Evolutionary conservation across 2,888 invertebrate genomes (phyloP).

Genomic region (Tinea pellionella): DNA sequence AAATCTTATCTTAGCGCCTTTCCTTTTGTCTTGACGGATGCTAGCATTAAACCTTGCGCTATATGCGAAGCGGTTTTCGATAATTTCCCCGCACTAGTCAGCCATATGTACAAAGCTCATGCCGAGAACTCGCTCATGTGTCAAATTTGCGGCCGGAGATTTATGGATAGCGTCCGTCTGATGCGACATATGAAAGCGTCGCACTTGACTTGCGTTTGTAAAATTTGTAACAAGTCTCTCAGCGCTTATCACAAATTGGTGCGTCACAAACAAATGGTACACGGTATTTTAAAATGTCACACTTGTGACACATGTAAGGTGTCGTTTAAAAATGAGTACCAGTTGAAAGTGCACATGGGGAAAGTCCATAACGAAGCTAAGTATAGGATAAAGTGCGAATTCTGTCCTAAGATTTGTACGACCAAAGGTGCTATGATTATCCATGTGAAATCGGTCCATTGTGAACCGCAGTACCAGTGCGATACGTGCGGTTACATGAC

Average conservation of each 20-base stretch:
- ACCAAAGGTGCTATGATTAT: constrained; percentile 64
- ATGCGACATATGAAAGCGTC: constrained; percentile 37
- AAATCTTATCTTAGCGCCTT: constrained; percentile 30
- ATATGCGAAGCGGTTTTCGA: constrained; percentile 35
- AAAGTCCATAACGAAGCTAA: constrained; percentile 49
- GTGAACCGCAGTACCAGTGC: constrained; percentile 35
- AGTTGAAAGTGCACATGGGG: constrained; percentile 47
- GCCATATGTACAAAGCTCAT: constrained; percentile 47
- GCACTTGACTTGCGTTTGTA: constrained; percentile 36
- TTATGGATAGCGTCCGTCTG: constrained; percentile 34
- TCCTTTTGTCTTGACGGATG: constrained; percentile 37
- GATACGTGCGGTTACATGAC: constrained; percentile 46
- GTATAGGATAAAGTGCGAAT: constrained; percentile 38
- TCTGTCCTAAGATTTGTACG: constrained; percentile 48
- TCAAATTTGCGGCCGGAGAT: constrained; percentile 43
- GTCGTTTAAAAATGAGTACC: constrained; percentile 34
- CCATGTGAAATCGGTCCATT: constrained; percentile 63
- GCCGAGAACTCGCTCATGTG: constrained; percentile 39
- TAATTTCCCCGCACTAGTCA: constrained; percentile 37
- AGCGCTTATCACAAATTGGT: constrained; percentile 31
- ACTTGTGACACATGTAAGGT: constrained; percentile 37
- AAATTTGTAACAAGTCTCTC: constrained; percentile 54
- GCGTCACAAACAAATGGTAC: constrained; percentile 37
- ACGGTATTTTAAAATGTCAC: constrained; percentile 29
- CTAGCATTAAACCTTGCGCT: constrained; percentile 31